Evolutionary conservation across 2,888 invertebrate genomes (phyloP).

Genomic region (Platycnemis pennipes): DNA sequence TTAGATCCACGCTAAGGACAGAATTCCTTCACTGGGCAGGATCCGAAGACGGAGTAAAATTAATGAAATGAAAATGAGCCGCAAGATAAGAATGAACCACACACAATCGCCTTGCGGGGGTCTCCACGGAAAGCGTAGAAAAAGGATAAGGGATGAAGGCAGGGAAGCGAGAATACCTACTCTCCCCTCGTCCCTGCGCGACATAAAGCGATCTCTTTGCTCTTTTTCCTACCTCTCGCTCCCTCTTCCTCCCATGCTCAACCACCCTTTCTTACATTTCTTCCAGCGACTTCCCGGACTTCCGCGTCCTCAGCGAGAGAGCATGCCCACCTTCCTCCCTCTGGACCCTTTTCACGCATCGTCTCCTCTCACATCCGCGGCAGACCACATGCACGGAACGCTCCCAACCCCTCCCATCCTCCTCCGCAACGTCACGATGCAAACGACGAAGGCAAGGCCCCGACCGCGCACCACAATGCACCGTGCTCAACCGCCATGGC

Average conservation of each 20-base stretch:
- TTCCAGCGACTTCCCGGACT: neutral
- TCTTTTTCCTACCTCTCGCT: neutral
- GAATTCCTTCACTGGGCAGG: neutral
- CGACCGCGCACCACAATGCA: conserved; percentile 20
- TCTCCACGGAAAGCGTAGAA: neutral
- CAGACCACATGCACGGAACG: neutral
- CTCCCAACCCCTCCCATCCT: neutral
- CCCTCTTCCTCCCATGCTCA: neutral
- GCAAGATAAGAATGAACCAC: neutral
- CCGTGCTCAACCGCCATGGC: conserved; percentile 34
- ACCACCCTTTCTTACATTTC: neutral
- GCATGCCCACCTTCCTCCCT: neutral
- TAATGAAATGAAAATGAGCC: neutral
- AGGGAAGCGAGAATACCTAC: neutral
- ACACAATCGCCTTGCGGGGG: neutral
- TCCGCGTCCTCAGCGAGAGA: neutral
- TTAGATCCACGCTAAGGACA: neutral
- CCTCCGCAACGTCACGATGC: neutral
- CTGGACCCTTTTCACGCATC: neutral
- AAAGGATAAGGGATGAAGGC: neutral
- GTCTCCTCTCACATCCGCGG: neutral
- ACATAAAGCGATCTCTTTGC: neutral
- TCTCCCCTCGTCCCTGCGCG: neutral
- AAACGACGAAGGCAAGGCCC: neutral
- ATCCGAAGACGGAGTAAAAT: neutral